Conservation (phyloP, 2,113 vertebrate species). For the Myocastor coypus region DNA sequence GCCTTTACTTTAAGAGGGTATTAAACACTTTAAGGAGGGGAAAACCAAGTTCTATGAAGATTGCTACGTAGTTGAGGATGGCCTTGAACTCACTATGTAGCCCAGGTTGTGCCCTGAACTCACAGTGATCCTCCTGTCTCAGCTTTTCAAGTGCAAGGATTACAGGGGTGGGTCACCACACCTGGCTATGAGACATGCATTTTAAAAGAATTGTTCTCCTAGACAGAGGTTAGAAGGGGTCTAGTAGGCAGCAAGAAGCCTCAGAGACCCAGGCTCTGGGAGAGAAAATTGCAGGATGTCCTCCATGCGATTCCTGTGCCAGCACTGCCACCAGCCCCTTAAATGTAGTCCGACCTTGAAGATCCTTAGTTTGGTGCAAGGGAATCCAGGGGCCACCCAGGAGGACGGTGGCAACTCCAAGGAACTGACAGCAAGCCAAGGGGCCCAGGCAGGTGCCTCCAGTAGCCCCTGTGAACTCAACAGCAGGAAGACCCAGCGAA, state of each 20-base stretch:
- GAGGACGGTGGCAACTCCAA: constrained; percentile 78
- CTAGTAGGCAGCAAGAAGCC: not conserved
- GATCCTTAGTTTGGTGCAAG: constrained; percentile 80
- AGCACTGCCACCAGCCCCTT: constrained; percentile 94
- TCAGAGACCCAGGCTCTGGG: not conserved
- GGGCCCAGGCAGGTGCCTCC: constrained; percentile 89
- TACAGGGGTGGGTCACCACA: not conserved
- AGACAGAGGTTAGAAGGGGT: not conserved
- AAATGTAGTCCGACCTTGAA: constrained; percentile 91
- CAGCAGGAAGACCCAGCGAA: constrained; percentile 90
- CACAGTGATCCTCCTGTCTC: not conserved
- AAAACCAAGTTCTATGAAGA: not conserved
- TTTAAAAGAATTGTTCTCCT: not conserved
- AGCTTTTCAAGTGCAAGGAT: not conserved
- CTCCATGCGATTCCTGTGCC: constrained; percentile 90
- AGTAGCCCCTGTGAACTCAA: constrained; percentile 86
- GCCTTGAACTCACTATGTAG: too few species aligned
- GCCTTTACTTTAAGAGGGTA: not conserved
- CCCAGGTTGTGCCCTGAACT: too few species aligned
- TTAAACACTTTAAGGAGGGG: not conserved
- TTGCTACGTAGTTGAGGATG: not conserved
- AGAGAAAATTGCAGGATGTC: not conserved
- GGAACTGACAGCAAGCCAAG: constrained; percentile 86
- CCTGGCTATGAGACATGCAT: not conserved
- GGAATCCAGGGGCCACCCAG: not conserved